These are phyloP conservation scores for Macroramphosus scolopax DNA, from an alignment of 2,797 vertebrate genomes.

Conservation along the genomic window DNA sequence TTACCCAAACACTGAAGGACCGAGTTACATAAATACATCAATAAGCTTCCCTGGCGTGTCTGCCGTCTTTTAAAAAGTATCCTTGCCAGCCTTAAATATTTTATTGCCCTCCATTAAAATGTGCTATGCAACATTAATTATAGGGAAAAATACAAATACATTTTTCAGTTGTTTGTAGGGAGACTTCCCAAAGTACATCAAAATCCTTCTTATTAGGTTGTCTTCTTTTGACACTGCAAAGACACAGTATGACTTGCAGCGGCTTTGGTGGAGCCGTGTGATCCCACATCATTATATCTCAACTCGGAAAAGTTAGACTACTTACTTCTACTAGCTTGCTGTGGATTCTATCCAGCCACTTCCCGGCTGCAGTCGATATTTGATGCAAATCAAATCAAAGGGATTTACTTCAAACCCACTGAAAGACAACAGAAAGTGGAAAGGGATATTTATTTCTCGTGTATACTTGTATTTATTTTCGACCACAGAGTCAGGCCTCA, in stretches of 20 bases:
- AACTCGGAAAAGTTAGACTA: too few relatives aligned
- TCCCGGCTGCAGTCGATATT: neutral
- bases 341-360: neutral
- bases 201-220: conserved; percentile 15
- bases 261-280: conserved; percentile 37
- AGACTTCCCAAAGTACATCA: conserved; percentile 27
- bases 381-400: conserved; percentile 7
- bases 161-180: conserved; percentile 49
- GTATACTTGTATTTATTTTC: conserved; percentile 36
- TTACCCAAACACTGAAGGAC: conserved; percentile 2
- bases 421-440: conserved; percentile 18
- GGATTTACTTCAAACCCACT: conserved; percentile 31
- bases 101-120: conserved; percentile 45
- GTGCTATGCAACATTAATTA: conserved; percentile 56
- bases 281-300: conserved; percentile 53
- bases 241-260: conserved; percentile 20
- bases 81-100: conserved; percentile 45
- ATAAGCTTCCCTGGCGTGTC: neutral
- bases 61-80: conserved; percentile 13
- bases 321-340: too few relatives aligned
- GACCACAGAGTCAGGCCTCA: conserved; percentile 12
- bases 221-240: conserved; percentile 30
- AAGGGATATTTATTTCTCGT: conserved; percentile 28
- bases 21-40: conserved; percentile 1
- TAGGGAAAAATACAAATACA: conserved; percentile 38